Conservation (phyloP, 2,797 vertebrate species). For the Xerus rutilus region DNA sequence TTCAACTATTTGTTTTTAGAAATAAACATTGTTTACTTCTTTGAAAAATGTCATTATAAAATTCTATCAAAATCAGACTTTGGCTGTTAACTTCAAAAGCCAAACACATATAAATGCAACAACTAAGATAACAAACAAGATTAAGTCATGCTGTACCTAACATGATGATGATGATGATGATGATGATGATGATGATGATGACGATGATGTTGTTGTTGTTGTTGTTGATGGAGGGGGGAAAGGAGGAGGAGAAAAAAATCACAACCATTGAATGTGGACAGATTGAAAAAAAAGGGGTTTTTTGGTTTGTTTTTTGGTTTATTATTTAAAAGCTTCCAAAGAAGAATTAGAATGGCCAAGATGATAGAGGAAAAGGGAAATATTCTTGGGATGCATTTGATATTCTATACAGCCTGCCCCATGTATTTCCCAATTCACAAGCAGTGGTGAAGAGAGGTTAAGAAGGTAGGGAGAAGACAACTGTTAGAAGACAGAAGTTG, state of each 20-base stretch:
- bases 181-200: too few species aligned
- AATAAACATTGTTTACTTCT: conserved; percentile 14
- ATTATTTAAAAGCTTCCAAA: neutral
- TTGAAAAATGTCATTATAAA: neutral
- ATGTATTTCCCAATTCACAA: neutral
- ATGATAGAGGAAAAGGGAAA: neutral
- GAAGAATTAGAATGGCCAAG: neutral
- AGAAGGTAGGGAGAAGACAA: neutral
- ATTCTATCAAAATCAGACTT: neutral
- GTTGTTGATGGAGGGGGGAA: neutral
- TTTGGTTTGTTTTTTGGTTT: too few species aligned
- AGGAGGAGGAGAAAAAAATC: too few species aligned
- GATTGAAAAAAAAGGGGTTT: too few species aligned
- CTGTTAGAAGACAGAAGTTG: neutral
- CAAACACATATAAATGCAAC: neutral
- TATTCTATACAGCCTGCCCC: neutral
- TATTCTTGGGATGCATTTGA: neutral
- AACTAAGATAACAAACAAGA: conserved; percentile 8
- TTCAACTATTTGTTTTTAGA: conserved; percentile 34
- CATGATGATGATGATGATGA: neutral
- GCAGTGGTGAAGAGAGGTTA: neutral
- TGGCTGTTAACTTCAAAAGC: neutral
- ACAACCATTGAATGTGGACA: too few species aligned
- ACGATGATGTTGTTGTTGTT: too few species aligned
- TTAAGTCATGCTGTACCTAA: neutral